Conservation (phyloP, 2,797 vertebrate genomes). For the Pipistrellus pygmaeus region DNA sequence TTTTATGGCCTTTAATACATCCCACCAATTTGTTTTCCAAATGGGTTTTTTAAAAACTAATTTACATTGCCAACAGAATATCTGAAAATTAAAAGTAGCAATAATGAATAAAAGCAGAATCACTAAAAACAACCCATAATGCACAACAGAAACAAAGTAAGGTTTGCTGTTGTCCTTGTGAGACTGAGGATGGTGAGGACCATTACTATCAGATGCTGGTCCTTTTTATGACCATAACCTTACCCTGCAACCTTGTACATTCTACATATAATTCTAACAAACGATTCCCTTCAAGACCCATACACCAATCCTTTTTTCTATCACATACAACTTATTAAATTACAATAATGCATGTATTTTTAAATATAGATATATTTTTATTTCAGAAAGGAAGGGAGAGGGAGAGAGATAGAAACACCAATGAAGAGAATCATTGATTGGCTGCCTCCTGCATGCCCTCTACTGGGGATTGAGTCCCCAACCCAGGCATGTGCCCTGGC, state of each 20-base stretch:
- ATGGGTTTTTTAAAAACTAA: background rate
- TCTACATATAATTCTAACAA: slow-evolving; percentile 44
- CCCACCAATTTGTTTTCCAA: slow-evolving; percentile 15
- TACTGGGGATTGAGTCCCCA: background rate
- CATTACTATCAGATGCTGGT: background rate
- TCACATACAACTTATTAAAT: background rate
- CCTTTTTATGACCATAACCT: background rate
- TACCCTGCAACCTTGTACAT: background rate
- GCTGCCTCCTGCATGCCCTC: background rate
- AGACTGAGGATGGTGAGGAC: background rate
- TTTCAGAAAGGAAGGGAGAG: background rate
- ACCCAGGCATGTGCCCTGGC: background rate
- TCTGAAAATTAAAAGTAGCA: slow-evolving; percentile 34
- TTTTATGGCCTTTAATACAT: background rate
- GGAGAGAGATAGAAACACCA: background rate
- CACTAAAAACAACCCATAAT: background rate
- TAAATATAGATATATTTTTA: no score
- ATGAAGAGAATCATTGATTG: background rate
- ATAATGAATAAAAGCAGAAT: background rate
- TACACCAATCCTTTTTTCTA: slow-evolving; percentile 39
- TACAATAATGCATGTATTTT: slow-evolving; percentile 31
- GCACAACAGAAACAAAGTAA: background rate
- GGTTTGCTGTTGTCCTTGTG: background rate
- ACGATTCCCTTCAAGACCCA: background rate
- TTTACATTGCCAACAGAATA: slow-evolving; percentile 10